Evolutionary conservation across 2,113 vertebrate genomes (phyloP).

Genomic region (Sorex araneus): DNA sequence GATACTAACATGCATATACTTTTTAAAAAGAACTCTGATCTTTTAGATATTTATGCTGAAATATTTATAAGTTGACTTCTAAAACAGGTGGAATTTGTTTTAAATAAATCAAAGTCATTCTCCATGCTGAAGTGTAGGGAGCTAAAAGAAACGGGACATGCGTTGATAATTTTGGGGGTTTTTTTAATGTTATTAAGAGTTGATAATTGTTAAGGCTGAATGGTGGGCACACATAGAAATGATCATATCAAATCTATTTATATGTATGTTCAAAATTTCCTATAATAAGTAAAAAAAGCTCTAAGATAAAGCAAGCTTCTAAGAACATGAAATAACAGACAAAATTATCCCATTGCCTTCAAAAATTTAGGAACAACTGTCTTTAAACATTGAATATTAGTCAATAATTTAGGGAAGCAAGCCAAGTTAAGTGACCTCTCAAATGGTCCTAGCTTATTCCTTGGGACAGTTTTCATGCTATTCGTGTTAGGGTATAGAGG

Average conservation of each 20-base stretch:
- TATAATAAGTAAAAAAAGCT: conserved; percentile 36
- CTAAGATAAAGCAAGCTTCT: conserved; percentile 5
- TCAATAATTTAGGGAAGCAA: background rate
- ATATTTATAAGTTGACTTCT: conserved; percentile 47
- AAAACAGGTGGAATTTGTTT: conserved; percentile 24
- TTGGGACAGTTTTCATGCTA: background rate
- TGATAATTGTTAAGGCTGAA: background rate
- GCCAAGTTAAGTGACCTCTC: background rate
- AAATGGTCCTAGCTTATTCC: background rate
- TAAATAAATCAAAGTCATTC: conserved; percentile 29
- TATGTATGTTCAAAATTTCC: background rate
- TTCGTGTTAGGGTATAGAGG: background rate
- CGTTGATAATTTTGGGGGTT: background rate
- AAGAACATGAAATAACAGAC: conserved; percentile 11
- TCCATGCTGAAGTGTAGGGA: background rate
- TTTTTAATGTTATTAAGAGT: background rate
- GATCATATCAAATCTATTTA: background rate
- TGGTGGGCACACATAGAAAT: background rate
- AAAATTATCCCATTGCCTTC: conserved; percentile 17
- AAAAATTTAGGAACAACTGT: conserved; percentile 54
- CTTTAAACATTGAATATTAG: conserved; percentile 48
- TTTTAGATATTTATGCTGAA: conserved; percentile 60
- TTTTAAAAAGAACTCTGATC: conserved; percentile 31
- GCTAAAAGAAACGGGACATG: background rate
- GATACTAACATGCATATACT: background rate